Base-by-base conservation (phyloP, 37 sponge, comb jelly and placozoan genomes). In the Aphrocallistes beatrix region DNA sequence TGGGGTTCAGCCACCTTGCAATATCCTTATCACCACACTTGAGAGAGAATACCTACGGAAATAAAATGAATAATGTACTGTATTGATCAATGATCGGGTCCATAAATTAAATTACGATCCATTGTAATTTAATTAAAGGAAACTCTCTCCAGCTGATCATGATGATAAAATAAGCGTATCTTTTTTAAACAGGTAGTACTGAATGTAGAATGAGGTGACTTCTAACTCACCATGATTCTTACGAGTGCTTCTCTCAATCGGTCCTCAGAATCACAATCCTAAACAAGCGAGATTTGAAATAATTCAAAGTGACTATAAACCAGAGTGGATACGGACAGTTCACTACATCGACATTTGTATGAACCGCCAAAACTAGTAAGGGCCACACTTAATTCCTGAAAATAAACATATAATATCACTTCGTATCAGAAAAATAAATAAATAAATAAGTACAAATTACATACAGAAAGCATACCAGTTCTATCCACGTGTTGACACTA, bases 401-500 rank as follows among this genome's bases (percentile, higher is more conserved):
- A n/a, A n/a, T n/a, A n/a, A n/a, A n/a, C n/a, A n/a, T n/a, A n/a
- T n/a, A n/a, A n/a, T n/a, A n/a, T n/a, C n/a, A n/a, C n/a, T n/a
- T n/a, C n/a, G n/a, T n/a, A n/a, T n/a, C n/a, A n/a, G n/a, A n/a
- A n/a, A n/a, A n/a, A n/a, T n/a, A n/a, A n/a, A n/a, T n/a, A n/a
- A n/a, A n/a, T n/a, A n/a, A n/a, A n/a, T n/a, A n/a, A n/a, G n/a
- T n/a, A n/a, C n/a, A n/a, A n/a, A 13, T 48, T 48, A 48, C 50
- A 21, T 48, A 13, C 19, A 48, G 17, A 21, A 32, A 38, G 37
- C 83, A 36, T 51, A 92, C 91, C 87, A 92, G 81, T 39, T 90
- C 89, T 36, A 96, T 89, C 98, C 98, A 97, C 17, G 91, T 93
- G 86, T 97, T 97, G 42, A 97, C 90, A 86, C 93, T 92, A 82